Evolutionary conservation across 2,797 vertebrate genomes (phyloP), one percentile per base, ranked within the genome.

Genomic region (Anabas testudineus): DNA sequence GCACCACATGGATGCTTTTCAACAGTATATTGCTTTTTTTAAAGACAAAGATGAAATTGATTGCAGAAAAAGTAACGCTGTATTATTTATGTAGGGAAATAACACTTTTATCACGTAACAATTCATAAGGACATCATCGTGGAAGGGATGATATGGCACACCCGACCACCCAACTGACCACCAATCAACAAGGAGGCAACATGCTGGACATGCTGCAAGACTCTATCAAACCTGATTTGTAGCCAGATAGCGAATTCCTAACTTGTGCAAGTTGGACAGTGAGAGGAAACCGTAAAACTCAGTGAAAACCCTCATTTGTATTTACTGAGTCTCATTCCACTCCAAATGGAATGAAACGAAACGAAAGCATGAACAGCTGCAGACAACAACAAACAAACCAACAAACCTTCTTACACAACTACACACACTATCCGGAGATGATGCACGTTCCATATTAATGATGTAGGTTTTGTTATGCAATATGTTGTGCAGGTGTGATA

Each of bases 401-500:
- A 13, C 3, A 18, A 39, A 42, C 15, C 1, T 4, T 39, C 13
- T 16, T 39, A 16, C 37, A 43, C 18, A 42, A 41, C 16, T 42
- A 42, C 41, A 42, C 18, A n/a, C 41, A 42, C 6, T 14, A 16
- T 16, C 37, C 37, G 18, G 3, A 54, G 34, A 4, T 13, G 10
- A 26, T 19, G 36, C 54, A 51, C 24, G 37, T 28, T 28, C 13
- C 16, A 22, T 62, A 34, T 54, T 63, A 64, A 48, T 62, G 18
- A 32, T 34, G 24, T 2, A 16, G 16, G n/a, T 30, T 62, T 37
- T 63, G 69, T 56, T 10, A 21, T 67, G 62, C 8, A 21, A 4
- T 12, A 30, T 65, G 42, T 46, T 57, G 78, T 60, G 65, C n/a
- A 63, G 34, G 21, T 58, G 19, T 64, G 30, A 67, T 47, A 54